phyloP scores from a whole-genome alignment of 2,113 vertebrate species.

The Halcyon senegalensis region DNA sequence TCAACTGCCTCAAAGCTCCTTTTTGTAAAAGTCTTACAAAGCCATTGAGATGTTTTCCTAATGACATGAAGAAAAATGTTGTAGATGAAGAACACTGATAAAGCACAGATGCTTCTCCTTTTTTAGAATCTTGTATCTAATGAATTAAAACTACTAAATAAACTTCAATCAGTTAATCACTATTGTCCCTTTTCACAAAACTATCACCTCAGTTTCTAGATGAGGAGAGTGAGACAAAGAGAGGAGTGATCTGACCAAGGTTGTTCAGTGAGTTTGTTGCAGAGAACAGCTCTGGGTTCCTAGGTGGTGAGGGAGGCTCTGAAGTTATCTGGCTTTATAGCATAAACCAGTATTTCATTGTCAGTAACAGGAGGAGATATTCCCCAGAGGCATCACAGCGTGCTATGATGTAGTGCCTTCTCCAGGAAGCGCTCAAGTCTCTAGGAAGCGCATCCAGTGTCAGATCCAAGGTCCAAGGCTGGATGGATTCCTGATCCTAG shows the following conservation, averaged over 20 bases:
- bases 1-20: constrained; percentile 15
- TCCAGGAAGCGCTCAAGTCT: neutral
- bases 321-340: neutral
- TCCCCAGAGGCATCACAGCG: neutral
- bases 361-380: neutral
- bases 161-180: neutral
- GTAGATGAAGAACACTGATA: neutral
- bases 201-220: neutral
- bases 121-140: neutral
- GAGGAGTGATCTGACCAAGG: neutral
- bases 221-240: neutral
- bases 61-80: neutral
- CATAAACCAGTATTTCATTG: neutral
- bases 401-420: neutral
- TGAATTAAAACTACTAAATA: neutral
- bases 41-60: neutral
- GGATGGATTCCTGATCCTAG: neutral
- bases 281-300: neutral
- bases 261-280: neutral
- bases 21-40: neutral
- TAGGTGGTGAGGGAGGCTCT: neutral
- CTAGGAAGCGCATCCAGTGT: neutral
- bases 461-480: neutral
- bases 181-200: neutral
- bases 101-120: neutral